A percentile compares a stretch with the other conserved stretches of the same genome.
Conservation (phyloP, 1,140 invertebrate species). For the Dreissena rostriformis region DNA sequence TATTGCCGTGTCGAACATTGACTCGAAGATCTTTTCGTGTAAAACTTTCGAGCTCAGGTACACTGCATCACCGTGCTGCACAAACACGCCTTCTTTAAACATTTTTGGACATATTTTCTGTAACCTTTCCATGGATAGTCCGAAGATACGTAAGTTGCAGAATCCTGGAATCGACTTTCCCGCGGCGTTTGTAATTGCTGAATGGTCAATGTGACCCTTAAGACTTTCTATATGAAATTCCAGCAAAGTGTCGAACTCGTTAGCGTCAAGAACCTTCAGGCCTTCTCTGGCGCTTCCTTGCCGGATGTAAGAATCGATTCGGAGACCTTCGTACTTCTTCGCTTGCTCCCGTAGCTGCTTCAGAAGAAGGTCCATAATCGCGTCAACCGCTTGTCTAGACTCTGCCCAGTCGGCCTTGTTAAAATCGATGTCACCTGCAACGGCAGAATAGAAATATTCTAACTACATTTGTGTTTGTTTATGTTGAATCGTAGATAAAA, state of each 20-base stretch:
- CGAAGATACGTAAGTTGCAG: conserved; percentile 12
- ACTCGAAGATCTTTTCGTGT: conserved; percentile 35
- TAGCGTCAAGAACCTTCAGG: conserved; percentile 37
- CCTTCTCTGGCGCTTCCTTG: conserved; percentile 43
- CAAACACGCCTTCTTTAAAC: conserved; percentile 18
- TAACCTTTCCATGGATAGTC: not conserved
- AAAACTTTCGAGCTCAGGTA: conserved; percentile 23
- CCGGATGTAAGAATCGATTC: conserved; percentile 33
- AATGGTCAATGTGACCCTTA: not conserved
- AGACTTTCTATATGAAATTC: conserved; percentile 47
- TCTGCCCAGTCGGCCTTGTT: not conserved
- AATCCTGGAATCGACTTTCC: conserved; percentile 24
- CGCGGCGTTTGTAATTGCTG: not conserved
- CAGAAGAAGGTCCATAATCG: conserved; percentile 7
- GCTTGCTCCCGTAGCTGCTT: not conserved
- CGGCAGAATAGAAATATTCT: no score
- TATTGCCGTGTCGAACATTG: conserved; percentile 15
- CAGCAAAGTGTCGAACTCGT: conserved; percentile 35
- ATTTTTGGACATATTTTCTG: conserved; percentile 20
- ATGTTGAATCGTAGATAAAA: no score
- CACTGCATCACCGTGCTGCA: not conserved
- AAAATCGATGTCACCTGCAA: conserved; percentile 40
- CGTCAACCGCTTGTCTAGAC: conserved; percentile 13
- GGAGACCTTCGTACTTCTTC: not conserved
- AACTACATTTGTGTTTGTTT: no score